Evolutionary conservation across 1,140 invertebrate species (phyloP).

Genomic region (Panagrolaimus sp.): DNA sequence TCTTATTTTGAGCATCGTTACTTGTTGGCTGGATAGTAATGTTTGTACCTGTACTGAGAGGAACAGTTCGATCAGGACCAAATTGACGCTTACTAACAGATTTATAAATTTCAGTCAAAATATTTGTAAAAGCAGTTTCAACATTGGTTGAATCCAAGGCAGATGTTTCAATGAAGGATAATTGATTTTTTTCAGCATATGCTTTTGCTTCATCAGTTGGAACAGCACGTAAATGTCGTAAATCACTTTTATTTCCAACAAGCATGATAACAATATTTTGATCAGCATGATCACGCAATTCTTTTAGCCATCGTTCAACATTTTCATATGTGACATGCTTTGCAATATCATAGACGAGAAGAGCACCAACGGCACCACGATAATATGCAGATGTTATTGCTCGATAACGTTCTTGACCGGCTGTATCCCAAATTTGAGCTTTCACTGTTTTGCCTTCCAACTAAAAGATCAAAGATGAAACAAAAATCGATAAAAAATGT

Average conservation of each 20-base stretch:
- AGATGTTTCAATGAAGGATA: conserved; percentile 99
- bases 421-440: conserved; percentile 99
- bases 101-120: conserved; percentile 74
- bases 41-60: conserved; percentile 44
- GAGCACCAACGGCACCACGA: conserved; percentile 86
- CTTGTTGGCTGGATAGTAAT: conserved; percentile 28
- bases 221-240: conserved; percentile 93
- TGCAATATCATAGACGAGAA: conserved; percentile 95
- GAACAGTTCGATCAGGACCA: conserved; percentile 41
- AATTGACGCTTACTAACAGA: conserved; percentile 42
- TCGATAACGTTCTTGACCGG: conserved; percentile 96
- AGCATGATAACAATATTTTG: conserved; percentile 92
- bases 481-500: not conserved
- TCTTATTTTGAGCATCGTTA: conserved; percentile 2
- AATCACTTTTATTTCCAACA: conserved; percentile 91
- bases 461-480: conserved; percentile 61
- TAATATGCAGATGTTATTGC: conserved; percentile 90
- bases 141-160: conserved; percentile 99
- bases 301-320: conserved; percentile 94
- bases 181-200: conserved; percentile 91
- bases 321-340: conserved; percentile 99
- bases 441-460: conserved; percentile 92
- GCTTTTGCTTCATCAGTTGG: conserved; percentile 95
- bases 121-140: conserved; percentile 99
- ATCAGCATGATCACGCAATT: conserved; percentile 64